These are phyloP conservation scores for Remorina albescens DNA, from an alignment of 2,797 vertebrate species.

Conservation along the genomic window DNA sequence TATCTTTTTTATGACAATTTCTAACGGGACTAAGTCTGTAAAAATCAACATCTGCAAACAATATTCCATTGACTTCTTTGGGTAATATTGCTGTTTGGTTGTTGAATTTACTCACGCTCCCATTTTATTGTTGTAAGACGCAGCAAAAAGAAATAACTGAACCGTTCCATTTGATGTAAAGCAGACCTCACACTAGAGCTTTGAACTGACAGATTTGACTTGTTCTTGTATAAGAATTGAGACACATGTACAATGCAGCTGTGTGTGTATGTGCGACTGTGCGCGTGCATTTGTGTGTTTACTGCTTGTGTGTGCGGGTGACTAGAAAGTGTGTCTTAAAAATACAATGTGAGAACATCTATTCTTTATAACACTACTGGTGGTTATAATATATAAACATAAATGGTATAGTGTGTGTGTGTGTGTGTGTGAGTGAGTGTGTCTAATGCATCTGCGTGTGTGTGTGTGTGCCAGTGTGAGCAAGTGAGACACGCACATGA, in stretches of 20 bases:
- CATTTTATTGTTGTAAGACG: conserved; percentile 73
- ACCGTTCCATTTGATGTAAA: conserved; percentile 48
- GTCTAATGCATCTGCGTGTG: too few relatives aligned
- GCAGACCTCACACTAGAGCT: conserved; percentile 69
- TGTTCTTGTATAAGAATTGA: conserved; percentile 44
- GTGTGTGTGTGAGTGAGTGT: conserved; percentile 48
- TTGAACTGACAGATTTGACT: conserved; percentile 51
- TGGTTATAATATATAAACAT: conserved; percentile 70
- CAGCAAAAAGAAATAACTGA: conserved; percentile 55
- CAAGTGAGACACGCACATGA: conserved; percentile 67
- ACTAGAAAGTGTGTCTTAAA: conserved; percentile 35
- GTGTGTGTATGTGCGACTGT: conserved; percentile 65
- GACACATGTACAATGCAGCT: conserved; percentile 73
- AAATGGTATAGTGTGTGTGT: conserved; percentile 51
- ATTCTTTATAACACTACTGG: conserved; percentile 70
- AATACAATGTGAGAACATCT: conserved; percentile 69
- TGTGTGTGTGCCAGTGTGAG: conserved; percentile 60
- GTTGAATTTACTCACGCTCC: conserved; percentile 71
- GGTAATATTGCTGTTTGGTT: conserved; percentile 74
- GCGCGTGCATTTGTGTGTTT: conserved; percentile 36
- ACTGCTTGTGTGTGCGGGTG: conserved; percentile 45
- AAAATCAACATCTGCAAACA: conserved; percentile 76
- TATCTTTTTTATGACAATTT: conserved; percentile 86
- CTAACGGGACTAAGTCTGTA: conserved; percentile 82
- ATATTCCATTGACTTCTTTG: conserved; percentile 75